Evolutionary conservation across 2,888 invertebrate species (phyloP).

Genomic region (Pseudeuparius sepicola): DNA sequence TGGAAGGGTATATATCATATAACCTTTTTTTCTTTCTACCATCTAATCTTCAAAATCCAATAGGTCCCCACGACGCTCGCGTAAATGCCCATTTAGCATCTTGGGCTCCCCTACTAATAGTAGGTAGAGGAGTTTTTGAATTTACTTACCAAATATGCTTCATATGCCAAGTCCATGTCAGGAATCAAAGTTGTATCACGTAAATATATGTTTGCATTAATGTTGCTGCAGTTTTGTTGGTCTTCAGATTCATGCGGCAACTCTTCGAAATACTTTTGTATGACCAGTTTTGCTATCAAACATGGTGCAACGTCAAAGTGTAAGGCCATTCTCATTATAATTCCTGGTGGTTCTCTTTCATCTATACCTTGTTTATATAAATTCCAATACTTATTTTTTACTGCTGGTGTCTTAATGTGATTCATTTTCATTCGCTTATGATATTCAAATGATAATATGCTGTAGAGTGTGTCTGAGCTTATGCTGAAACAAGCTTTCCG

Average conservation of each 20-base stretch:
- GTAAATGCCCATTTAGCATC: no score
- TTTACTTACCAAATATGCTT: constrained; percentile 62
- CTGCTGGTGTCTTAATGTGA: constrained; percentile 49
- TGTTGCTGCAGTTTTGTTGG: constrained; percentile 1
- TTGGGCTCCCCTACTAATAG: no score
- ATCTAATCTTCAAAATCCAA: no score
- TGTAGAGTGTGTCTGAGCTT: constrained; percentile 51
- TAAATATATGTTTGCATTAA: constrained; percentile 44
- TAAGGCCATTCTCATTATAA: constrained; percentile 50
- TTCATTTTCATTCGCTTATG: constrained; percentile 54
- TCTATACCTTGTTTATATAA: constrained; percentile 38
- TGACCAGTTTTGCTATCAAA: constrained; percentile 47
- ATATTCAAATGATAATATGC: constrained; percentile 58
- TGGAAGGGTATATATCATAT: no score
- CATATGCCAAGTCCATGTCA: constrained; percentile 59
- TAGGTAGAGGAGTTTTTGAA: no score
- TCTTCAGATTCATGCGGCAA: constrained; percentile 19
- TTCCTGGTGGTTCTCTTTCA: constrained; percentile 45
- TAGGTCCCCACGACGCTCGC: no score
- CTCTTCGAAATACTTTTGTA: constrained; percentile 43
- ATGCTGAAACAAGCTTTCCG: constrained; percentile 30
- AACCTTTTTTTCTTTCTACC: no score
- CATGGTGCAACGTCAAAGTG: constrained; percentile 47
- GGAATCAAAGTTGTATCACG: constrained; percentile 64
- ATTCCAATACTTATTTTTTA: constrained; percentile 41